Conservation (phyloP, 2,888 invertebrate species). For the Epistrophe grossulariae region DNA sequence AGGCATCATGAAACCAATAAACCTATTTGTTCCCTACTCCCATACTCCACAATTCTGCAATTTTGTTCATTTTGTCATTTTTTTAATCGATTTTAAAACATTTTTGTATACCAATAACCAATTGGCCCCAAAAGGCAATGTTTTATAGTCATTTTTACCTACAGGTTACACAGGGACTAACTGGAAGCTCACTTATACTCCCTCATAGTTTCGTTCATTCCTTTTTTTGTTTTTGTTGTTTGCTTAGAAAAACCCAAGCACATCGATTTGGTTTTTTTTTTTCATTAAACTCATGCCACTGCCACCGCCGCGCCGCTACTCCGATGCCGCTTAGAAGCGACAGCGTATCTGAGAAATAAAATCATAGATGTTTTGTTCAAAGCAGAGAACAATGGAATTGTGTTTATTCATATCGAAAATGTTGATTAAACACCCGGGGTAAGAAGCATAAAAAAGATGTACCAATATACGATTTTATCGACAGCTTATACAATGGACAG, state of each 20-base stretch:
- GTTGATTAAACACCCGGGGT: constrained; percentile 66
- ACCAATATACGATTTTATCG: constrained; percentile 39
- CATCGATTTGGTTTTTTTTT: constrained; percentile 19
- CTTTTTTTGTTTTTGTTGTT: not conserved
- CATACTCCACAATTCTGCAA: not conserved
- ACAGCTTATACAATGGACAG: constrained; percentile 41
- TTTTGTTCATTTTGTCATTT: constrained; percentile 21
- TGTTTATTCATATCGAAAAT: constrained; percentile 62
- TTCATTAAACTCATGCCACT: constrained; percentile 8
- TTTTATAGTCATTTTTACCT: constrained; percentile 2
- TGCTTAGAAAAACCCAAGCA: not conserved
- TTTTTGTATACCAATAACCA: not conserved
- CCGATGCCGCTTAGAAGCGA: not conserved
- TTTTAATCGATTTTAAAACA: constrained; percentile 13
- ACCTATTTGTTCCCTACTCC: not conserved
- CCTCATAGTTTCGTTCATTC: not conserved
- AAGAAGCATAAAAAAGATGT: constrained; percentile 51
- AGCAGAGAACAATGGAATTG: constrained; percentile 34
- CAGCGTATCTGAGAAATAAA: constrained; percentile 38
- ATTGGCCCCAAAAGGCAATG: constrained; percentile 18
- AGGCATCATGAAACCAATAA: constrained; percentile 16
- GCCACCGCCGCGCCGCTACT: no score
- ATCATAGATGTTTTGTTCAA: constrained; percentile 40
- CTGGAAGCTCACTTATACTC: not conserved
- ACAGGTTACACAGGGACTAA: constrained; percentile 4